Base-by-base conservation (phyloP, 2,888 invertebrate genomes). In the Rapana venosa region DNA sequence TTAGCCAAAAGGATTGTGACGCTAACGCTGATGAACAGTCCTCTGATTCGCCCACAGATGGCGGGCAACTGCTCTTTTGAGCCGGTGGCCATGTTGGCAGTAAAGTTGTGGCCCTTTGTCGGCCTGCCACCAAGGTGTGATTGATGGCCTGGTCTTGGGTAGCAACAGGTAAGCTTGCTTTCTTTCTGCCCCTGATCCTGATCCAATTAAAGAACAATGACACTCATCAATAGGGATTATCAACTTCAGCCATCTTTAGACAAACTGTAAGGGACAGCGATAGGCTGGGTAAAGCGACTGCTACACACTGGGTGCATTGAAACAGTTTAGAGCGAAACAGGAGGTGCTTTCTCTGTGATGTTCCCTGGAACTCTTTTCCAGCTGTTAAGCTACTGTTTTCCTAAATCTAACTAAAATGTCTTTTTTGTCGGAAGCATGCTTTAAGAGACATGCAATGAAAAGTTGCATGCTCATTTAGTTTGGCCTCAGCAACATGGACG, bases 151-250 rank as follows among this genome's bases (percentile, higher is more conserved):
- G 26, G 26, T 79, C 30, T 22, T 79, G 79, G 35, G 22, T 22
- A 47, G 20, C 81, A 36, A 11, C 36, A 47, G 20, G 47, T 83
- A 20, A 83, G 36, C 81, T 36, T 47, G 8, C 47, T 47, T 47
- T 47, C 47, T 47, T 47, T 47, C 47, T 47, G 47, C 47, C 47
- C 47, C 81, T 13, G 47, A 5, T 36, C 8, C 47, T 17, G 81
- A 83, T 36, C 47, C 81, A 22, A 26, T 22, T 47, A 83, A 83
- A 47, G 30, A 22, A 22, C 36, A 83, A 47, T 26, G 11, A 47
- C 26, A 83, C 81, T 83, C 81, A 83, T 83, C 81, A 47, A 83
- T 79, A 79, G 17, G 32, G 13, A 32, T 83, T 83, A 83, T 47
- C 11, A 74, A 22, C 74, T 8, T 74, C 22, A 79, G 77, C 77